Conservation (phyloP, 1,140 invertebrate species). For the Aradophagus sp. region DNA sequence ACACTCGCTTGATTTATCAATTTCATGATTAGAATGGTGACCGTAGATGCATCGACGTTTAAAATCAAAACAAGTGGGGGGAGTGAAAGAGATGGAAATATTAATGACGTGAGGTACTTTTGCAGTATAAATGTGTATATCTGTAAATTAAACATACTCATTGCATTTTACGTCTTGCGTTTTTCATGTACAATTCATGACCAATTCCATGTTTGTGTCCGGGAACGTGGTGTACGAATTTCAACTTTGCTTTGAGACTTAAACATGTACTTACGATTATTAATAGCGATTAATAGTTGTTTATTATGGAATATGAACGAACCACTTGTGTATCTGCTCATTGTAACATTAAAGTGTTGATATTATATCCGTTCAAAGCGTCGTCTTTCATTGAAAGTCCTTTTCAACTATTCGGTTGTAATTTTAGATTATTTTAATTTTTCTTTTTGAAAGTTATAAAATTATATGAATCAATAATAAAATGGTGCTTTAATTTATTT, state of each 20-base stretch:
- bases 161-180: constrained; percentile 52
- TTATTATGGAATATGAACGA: constrained; percentile 69
- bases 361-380: constrained; percentile 68
- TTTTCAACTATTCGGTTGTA: background rate
- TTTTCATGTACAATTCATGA: constrained; percentile 42
- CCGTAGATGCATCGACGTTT: constrained; percentile 39
- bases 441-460: no score
- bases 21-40: constrained; percentile 20
- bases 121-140: constrained; percentile 48
- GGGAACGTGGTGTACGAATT: constrained; percentile 60
- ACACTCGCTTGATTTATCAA: constrained; percentile 17
- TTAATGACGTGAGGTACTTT: constrained; percentile 61
- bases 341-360: constrained; percentile 74
- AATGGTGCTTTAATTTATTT: no score
- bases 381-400: constrained; percentile 14
- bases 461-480: no score
- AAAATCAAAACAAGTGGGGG: constrained; percentile 50
- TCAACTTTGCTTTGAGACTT: constrained; percentile 67
- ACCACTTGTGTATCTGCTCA: constrained; percentile 70
- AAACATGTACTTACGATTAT: constrained; percentile 66
- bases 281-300: constrained; percentile 68
- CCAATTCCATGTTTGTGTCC: constrained; percentile 56
- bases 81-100: no score
- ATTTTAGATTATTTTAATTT: background rate
- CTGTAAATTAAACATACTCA: constrained; percentile 51